Base-by-base conservation (phyloP, 2,113 vertebrate genomes). In the Colossoma macropomum region DNA sequence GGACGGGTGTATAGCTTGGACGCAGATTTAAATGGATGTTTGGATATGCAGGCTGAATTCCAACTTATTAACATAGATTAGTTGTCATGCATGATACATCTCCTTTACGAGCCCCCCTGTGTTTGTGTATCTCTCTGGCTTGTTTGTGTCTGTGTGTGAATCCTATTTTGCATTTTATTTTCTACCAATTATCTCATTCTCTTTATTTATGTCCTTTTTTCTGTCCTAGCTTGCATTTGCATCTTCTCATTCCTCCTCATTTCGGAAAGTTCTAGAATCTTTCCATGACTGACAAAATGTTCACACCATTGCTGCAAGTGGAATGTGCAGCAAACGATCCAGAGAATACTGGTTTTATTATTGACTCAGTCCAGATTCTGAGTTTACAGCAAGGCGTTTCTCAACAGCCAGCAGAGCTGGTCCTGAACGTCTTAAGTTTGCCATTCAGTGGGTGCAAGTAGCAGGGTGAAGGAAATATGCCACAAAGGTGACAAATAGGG, bases 1-100 rank as follows among this genome's bases (percentile, higher is more conserved):
- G 19, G 8, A 69, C 17, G 54, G 21, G 17, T 32, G 19, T 59
- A n/a, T 27, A 27, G 15, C 9, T 45, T 70, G 15, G 32, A 25
- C 48, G 52, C 15, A 4, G 62, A 63, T 77, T 78, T 54, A 6
- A 23, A 78, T 27, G 21, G 62, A 52, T 66, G 45, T 79, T 79
- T 79, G 77, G 48, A 54, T 62, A 81, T 76, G 63, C 50, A 25
- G 9, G 48, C 59, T 82, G 63, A 30, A 48, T 45, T 84, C 84
- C 21, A 81, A 32, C 56, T 48, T 70, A 69, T 60, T 71, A 54
- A 71, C 27, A 56, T 77, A 60, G 59, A 69, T 77, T 81, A 34
- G 56, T 75, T 74, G 10, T 70, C 63, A 75, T 86, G 75, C 82
- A 66, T 63, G 30, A 32, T 71, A 73, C 72, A 45, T 52, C 45